These are phyloP conservation scores for Actenoides lindsayi DNA, from an alignment of 2,113 vertebrate species.

Conservation along the genomic window DNA sequence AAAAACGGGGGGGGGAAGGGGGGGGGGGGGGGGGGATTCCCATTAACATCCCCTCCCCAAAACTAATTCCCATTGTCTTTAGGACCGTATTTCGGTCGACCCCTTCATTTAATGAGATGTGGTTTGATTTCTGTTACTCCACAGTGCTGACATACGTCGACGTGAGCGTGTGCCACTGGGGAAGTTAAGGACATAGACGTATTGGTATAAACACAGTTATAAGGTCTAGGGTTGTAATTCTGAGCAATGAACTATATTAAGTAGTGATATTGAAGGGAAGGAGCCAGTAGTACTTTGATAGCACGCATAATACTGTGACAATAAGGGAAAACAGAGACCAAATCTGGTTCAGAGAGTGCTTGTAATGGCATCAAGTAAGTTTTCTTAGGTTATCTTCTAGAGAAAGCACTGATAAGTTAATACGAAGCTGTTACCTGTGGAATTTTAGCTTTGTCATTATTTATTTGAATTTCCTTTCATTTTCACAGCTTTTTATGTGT, in stretches of 20 bases:
- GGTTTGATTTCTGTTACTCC: neutral
- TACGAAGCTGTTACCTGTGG: neutral
- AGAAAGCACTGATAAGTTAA: neutral
- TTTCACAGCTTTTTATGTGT: neutral
- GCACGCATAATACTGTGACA: neutral
- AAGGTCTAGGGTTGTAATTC: neutral
- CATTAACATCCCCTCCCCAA: neutral
- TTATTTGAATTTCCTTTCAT: neutral
- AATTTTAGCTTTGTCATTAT: neutral
- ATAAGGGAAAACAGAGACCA: neutral
- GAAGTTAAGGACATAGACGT: neutral
- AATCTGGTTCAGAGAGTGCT: neutral
- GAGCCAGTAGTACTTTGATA: neutral
- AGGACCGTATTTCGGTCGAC: neutral
- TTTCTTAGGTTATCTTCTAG: neutral
- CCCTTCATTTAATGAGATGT: neutral
- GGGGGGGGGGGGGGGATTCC: neutral
- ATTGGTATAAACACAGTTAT: neutral
- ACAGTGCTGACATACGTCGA: accelerated
- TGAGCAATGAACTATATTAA: neutral
- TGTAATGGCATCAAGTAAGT: neutral
- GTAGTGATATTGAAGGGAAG: neutral
- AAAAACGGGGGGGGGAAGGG: too few relatives aligned
- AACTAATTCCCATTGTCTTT: neutral
- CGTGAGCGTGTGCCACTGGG: neutral